These are phyloP conservation scores for Odocoileus virginianus DNA, from an alignment of 2,113 vertebrate species.

Conservation along the genomic window DNA sequence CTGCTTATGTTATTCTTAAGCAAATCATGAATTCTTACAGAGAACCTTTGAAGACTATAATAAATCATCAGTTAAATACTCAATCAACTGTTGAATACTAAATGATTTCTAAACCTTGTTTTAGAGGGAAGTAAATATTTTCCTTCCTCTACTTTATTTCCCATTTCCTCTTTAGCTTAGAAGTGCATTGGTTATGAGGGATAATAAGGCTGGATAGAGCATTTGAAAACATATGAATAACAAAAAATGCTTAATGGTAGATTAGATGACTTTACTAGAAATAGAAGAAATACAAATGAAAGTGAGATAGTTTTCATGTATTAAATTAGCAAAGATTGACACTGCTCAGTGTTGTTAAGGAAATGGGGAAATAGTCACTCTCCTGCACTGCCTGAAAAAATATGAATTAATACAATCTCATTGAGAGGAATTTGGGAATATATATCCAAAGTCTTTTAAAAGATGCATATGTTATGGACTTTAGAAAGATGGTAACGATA, in stretches of 20 bases:
- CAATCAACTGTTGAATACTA: neutral
- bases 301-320: conserved; percentile 20
- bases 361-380: neutral
- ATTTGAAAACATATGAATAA: conserved; percentile 45
- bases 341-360: conserved; percentile 17
- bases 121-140: neutral
- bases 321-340: conserved; percentile 21
- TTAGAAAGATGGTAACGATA: too few relatives aligned
- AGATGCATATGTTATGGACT: neutral
- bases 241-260: conserved; percentile 14
- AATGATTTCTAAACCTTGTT: conserved; percentile 19
- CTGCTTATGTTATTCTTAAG: conserved; percentile 3
- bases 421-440: neutral
- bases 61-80: neutral
- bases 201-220: neutral
- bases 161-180: neutral
- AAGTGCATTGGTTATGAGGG: neutral
- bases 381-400: neutral
- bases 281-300: neutral
- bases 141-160: neutral
- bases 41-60: neutral
- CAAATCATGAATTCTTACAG: conserved; percentile 19
- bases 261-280: conserved; percentile 12
- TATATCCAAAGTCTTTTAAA: conserved; percentile 21
- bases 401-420: neutral